Percentiles rank a stretch among this genome's conserved stretches.
Evolutionary conservation across 2,113 vertebrate genomes (phyloP).

Genomic region (Atrichornis clamosus): DNA sequence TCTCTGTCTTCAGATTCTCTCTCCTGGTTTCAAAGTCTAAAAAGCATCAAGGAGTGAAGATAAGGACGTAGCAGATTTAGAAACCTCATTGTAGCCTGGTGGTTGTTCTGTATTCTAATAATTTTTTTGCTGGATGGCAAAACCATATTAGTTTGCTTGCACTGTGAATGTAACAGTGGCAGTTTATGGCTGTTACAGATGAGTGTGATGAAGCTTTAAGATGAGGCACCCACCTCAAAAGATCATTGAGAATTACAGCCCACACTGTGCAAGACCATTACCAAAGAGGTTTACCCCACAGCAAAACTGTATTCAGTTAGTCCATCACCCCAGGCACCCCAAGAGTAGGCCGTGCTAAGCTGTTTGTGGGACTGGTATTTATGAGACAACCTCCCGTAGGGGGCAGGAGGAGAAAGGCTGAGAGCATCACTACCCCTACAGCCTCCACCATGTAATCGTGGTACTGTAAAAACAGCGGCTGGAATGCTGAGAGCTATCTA

Average conservation of each 20-base stretch:
- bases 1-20: background rate
- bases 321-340: background rate
- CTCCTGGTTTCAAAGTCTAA: background rate
- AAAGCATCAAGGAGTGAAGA: background rate
- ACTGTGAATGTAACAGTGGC: background rate
- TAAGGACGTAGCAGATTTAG: background rate
- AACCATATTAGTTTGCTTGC: background rate
- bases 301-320: background rate
- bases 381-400: background rate
- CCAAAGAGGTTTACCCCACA: background rate
- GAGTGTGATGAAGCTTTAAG: background rate
- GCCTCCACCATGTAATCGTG: accelerated
- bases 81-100: background rate
- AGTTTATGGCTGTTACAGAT: background rate
- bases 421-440: background rate
- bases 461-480: background rate
- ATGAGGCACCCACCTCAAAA: background rate
- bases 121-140: background rate
- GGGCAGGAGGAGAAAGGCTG: background rate
- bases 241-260: background rate
- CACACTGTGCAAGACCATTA: background rate
- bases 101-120: background rate
- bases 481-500: background rate
- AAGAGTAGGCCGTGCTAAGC: too few species aligned
- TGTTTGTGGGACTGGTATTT: background rate